These are phyloP conservation scores for Apteryx mantelli DNA, from an alignment of 2,113 vertebrate genomes.

Conservation along the genomic window DNA sequence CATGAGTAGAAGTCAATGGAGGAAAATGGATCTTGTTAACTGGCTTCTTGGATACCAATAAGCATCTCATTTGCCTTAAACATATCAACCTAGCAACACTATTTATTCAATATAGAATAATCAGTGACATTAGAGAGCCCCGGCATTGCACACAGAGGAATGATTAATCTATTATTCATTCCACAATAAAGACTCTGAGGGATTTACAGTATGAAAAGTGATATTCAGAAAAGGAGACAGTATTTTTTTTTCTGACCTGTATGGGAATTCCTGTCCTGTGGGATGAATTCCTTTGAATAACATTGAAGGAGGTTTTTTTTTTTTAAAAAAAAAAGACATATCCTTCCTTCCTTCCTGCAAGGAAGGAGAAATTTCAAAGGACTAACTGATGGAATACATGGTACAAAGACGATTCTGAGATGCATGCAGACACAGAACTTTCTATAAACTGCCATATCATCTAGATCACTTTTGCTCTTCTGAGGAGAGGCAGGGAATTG, in stretches of 20 bases:
- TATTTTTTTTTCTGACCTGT: slow-evolving; percentile 28
- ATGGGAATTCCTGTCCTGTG: slow-evolving; percentile 37
- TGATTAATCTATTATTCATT: slow-evolving; percentile 74
- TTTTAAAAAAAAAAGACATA: too few relatives aligned
- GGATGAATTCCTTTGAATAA: slow-evolving; percentile 51
- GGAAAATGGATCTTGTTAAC: slow-evolving; percentile 74
- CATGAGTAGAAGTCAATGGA: slow-evolving; percentile 72
- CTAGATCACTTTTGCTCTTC: not conserved
- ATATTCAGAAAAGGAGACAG: slow-evolving; percentile 27
- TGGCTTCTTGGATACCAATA: slow-evolving; percentile 73
- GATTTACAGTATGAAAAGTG: slow-evolving; percentile 54
- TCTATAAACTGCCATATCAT: not conserved
- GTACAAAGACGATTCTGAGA: not conserved
- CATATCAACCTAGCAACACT: slow-evolving; percentile 71
- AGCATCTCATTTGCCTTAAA: slow-evolving; percentile 74
- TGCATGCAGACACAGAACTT: not conserved
- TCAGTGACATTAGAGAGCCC: slow-evolving; percentile 66
- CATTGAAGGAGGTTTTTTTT: not conserved
- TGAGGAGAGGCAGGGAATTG: not conserved
- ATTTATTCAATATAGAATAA: slow-evolving; percentile 73
- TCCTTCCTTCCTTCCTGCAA: not conserved
- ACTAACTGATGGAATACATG: not conserved
- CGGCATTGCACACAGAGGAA: slow-evolving; percentile 44
- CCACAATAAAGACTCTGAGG: slow-evolving; percentile 54
- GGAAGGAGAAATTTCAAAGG: not conserved